A percentile compares a stretch with the other conserved stretches of the same genome.
Conservation (phyloP, 1,140 invertebrate genomes). For the Chymomyza costata region DNA sequence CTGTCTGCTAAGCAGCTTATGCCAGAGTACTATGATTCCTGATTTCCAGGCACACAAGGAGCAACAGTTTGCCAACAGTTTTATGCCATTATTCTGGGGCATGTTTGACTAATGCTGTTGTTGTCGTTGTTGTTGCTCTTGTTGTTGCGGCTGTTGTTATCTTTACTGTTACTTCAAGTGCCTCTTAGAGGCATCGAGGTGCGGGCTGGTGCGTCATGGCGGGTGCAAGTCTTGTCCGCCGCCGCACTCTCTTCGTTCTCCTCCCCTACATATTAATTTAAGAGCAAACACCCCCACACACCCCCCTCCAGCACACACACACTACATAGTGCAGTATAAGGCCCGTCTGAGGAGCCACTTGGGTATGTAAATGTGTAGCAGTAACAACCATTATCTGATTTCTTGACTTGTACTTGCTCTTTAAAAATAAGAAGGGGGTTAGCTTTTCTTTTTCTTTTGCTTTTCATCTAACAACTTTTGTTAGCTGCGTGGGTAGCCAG, state of each 20-base stretch:
- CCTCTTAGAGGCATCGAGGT: conserved; percentile 54
- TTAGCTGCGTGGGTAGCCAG: no score
- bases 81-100: no score
- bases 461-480: no score
- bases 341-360: conserved; percentile 47
- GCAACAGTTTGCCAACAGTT: conserved; percentile 65
- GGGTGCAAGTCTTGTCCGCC: conserved; percentile 23
- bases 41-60: conserved; percentile 11
- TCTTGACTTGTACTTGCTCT: conserved; percentile 62
- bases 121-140: conserved; percentile 9
- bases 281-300: conserved; percentile 50
- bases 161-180: conserved; percentile 39
- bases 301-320: neutral
- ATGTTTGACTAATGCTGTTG: neutral
- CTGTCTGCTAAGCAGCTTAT: no score
- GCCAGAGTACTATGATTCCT: no score
- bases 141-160: conserved; percentile 41
- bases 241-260: neutral
- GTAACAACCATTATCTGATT: conserved; percentile 51
- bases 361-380: conserved; percentile 57
- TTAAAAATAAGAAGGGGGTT: no score
- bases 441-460: no score
- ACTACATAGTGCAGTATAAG: neutral
- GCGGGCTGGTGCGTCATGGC: conserved; percentile 15
- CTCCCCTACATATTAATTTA: conserved; percentile 56